phyloP scores from a whole-genome alignment of 2,797 vertebrate genomes.

The Xenops minutus region DNA sequence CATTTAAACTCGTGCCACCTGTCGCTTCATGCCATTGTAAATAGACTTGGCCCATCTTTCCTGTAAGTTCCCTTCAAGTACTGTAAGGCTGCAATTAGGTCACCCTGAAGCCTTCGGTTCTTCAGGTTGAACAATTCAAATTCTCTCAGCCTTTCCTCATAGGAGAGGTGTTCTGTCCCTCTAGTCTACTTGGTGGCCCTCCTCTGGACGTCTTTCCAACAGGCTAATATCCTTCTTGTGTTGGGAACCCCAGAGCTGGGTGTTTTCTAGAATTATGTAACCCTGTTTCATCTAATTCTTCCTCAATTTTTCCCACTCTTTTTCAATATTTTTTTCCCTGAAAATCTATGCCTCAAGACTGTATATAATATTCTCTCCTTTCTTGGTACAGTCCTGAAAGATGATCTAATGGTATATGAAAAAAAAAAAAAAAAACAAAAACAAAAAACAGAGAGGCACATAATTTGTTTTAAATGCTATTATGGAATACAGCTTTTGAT shows the following conservation, averaged over 20 bases:
- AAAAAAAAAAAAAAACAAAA: too few species aligned
- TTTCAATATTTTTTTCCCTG: not conserved
- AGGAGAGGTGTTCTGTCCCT: not conserved
- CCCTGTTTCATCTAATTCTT: not conserved
- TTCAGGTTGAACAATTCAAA: not conserved
- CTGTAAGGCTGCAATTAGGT: not conserved
- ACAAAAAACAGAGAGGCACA: not conserved
- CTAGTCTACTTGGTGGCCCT: not conserved
- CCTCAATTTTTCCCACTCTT: not conserved
- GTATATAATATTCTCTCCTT: not conserved
- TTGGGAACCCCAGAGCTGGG: not conserved
- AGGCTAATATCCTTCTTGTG: not conserved
- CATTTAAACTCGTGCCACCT: not conserved
- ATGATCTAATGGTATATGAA: not conserved
- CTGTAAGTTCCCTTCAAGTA: not conserved
- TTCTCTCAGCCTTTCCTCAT: not conserved
- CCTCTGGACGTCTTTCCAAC: rapidly evolving
- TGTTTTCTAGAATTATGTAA: not conserved
- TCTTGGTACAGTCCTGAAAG: not conserved
- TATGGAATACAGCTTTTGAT: not conserved
- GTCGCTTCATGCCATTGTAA: not conserved
- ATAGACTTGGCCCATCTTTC: not conserved
- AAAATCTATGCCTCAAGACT: not conserved
- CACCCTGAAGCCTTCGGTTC: not conserved
- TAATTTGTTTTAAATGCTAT: not conserved